Percentiles rank a stretch among this genome's conserved stretches.
phyloP scores from a whole-genome alignment of 2,797 vertebrate species.

The Cetoscarus ocellatus region DNA sequence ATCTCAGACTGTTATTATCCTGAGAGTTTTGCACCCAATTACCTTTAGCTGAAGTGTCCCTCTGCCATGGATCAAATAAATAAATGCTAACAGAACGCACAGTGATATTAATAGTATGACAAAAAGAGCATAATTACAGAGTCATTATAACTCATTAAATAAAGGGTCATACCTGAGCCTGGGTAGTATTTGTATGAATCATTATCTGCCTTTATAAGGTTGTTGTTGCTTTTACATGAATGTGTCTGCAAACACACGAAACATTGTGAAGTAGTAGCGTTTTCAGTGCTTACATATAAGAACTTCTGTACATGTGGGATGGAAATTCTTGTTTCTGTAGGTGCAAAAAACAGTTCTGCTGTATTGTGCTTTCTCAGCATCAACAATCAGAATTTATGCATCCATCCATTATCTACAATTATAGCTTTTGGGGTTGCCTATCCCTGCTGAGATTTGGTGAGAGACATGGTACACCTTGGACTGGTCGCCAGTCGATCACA shows the following conservation, averaged over 20 bases:
- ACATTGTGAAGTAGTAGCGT: not conserved
- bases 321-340: too few species aligned
- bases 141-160: constrained; percentile 42
- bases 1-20: constrained; percentile 46
- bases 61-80: constrained; percentile 28
- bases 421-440: too few species aligned
- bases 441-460: too few species aligned
- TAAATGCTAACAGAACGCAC: constrained; percentile 34
- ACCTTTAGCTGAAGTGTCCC: constrained; percentile 23
- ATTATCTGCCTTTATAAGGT: constrained; percentile 6
- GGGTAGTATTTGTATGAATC: constrained; percentile 12
- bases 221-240: constrained; percentile 14
- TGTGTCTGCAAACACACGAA: constrained; percentile 17
- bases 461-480: too few species aligned
- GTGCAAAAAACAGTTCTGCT: too few species aligned
- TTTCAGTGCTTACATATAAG: too few species aligned
- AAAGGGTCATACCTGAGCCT: constrained; percentile 29
- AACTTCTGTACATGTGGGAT: too few species aligned
- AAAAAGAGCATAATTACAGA: constrained; percentile 36
- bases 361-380: too few species aligned
- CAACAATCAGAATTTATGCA: too few species aligned
- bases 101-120: constrained; percentile 34
- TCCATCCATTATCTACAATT: too few species aligned
- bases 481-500: too few species aligned
- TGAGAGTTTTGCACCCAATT: constrained; percentile 37